Evolutionary conservation across 2,888 invertebrate genomes (phyloP).

Genomic region (Scaptomyza caliginosa): DNA sequence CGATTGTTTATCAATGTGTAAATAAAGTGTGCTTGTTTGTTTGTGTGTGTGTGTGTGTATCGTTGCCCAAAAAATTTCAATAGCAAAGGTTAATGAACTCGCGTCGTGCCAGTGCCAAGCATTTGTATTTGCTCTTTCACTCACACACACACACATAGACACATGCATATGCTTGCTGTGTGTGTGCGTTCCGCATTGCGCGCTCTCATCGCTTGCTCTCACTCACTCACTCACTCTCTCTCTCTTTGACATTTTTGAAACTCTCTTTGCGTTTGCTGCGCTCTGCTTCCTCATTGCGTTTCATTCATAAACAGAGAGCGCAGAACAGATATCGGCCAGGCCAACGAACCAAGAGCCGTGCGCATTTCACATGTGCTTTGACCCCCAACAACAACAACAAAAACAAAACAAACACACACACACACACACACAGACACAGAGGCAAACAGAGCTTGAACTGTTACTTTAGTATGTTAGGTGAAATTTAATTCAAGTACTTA

Average conservation of each 20-base stretch:
- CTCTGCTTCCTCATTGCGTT: slow-evolving; percentile 72
- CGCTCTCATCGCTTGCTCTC: slow-evolving; percentile 29
- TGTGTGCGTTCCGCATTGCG: slow-evolving; percentile 46
- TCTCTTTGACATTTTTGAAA: slow-evolving; percentile 5
- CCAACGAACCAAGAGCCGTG: slow-evolving; percentile 69
- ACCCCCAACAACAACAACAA: no score
- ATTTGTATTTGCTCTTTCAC: slow-evolving; percentile 31
- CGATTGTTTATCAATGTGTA: slow-evolving; percentile 77
- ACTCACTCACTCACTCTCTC: slow-evolving; percentile 1
- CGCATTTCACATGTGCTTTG: slow-evolving; percentile 63
- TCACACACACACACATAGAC: slow-evolving; percentile 3
- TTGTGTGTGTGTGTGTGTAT: slow-evolving; percentile 38
- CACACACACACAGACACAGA: neutral
- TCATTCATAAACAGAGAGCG: slow-evolving; percentile 79
- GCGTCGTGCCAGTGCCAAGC: slow-evolving; percentile 43
- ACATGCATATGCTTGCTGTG: neutral
- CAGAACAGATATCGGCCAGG: slow-evolving; percentile 70
- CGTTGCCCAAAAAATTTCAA: slow-evolving; percentile 77
- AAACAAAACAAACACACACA: no score
- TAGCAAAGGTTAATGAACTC: slow-evolving; percentile 83
- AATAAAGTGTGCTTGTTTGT: slow-evolving; percentile 52
- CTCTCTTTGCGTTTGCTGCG: slow-evolving; percentile 34
- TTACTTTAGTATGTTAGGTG: slow-evolving; percentile 16
- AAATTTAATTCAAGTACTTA: slow-evolving; percentile 42
- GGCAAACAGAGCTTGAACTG: slow-evolving; percentile 17